Conservation (phyloP, 2,113 vertebrate species). For the Dipodomys ordii region DNA sequence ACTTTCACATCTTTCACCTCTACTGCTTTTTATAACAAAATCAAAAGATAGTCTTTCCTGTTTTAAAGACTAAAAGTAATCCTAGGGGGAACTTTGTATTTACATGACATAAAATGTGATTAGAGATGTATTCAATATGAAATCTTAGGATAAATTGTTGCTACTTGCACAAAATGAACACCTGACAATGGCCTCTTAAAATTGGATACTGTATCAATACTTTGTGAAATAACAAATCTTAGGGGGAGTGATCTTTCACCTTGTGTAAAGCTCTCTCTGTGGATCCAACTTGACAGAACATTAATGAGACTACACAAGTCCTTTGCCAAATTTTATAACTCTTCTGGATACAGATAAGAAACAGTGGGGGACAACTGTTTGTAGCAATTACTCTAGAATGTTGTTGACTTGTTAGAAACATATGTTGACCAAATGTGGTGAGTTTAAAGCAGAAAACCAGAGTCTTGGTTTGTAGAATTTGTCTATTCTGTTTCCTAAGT, state of each 20-base stretch:
- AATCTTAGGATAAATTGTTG: background rate
- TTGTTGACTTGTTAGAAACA: background rate
- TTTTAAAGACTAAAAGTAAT: background rate
- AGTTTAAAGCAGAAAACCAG: constrained; percentile 16
- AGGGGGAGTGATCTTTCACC: background rate
- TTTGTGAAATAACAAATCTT: background rate
- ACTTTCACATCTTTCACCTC: background rate
- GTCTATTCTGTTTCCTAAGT: background rate
- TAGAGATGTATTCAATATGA: background rate
- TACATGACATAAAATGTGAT: background rate
- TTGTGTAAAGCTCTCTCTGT: background rate
- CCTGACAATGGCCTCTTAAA: background rate
- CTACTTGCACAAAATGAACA: constrained; percentile 6
- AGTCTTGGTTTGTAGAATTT: background rate
- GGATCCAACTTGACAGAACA: background rate
- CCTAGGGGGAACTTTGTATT: too few species aligned
- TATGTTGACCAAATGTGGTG: background rate
- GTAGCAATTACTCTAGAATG: background rate
- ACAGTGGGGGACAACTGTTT: background rate
- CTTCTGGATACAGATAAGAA: constrained; percentile 2
- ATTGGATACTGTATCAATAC: background rate
- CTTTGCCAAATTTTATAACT: constrained; percentile 32
- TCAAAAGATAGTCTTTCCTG: background rate
- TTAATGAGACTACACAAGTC: background rate
- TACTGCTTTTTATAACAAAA: background rate